Evolutionary conservation across 1,140 invertebrate genomes (phyloP).

Genomic region (Musca domestica): DNA sequence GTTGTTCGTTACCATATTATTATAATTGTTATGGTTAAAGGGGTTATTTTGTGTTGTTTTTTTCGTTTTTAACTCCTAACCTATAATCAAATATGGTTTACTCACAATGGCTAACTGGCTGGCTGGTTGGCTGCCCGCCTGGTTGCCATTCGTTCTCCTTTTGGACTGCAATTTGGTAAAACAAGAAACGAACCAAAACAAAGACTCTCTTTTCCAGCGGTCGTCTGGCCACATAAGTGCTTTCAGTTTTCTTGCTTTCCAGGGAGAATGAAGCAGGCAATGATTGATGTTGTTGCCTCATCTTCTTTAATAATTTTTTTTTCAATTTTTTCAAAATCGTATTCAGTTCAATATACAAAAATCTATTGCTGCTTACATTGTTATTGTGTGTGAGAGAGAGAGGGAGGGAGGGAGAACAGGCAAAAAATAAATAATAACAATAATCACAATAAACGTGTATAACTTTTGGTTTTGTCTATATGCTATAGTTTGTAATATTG

Average conservation of each 20-base stretch:
- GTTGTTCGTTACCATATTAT: no score
- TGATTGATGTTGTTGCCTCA: conserved; percentile 9
- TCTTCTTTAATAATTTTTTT: not conserved
- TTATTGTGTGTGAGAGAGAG: no score
- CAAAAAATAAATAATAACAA: no score
- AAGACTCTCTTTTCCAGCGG: not conserved
- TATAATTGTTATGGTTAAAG: conserved; percentile 15
- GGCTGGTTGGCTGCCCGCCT: not conserved
- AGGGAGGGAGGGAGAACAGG: no score
- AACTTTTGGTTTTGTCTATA: not conserved
- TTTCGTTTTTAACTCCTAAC: not conserved
- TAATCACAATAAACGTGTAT: no score
- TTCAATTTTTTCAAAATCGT: not conserved
- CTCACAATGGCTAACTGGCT: not conserved
- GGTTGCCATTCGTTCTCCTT: not conserved
- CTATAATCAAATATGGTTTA: conserved; percentile 21
- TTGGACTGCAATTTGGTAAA: no score
- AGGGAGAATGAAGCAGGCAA: not conserved
- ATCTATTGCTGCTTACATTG: no score
- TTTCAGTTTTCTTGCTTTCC: no score
- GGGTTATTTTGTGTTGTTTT: not conserved
- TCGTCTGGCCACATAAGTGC: no score
- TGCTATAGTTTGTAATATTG: not conserved
- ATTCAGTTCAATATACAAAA: no score
- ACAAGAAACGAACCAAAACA: no score